Evolutionary conservation across 2,797 vertebrate species (phyloP), one percentile per base, ranked within the genome.

Genomic region (Martes flavigula): DNA sequence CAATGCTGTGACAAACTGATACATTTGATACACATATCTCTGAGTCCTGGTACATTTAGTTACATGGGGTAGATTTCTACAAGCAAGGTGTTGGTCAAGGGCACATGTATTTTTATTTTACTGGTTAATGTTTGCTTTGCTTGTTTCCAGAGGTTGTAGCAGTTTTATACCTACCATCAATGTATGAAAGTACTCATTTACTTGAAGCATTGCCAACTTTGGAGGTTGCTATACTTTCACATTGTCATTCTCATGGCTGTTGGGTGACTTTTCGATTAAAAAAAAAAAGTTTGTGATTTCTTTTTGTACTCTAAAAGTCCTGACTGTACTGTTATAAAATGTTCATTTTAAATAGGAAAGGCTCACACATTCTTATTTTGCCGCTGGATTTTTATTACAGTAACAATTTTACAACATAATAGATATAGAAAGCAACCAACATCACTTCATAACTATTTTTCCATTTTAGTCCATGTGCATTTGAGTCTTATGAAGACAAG

Each of bases 51-150:
- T 86, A 13, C 12, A 91, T 10, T 79, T 68, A 51, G 38, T 94
- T 87, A 66, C 32, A 54, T 30, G 25, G 40, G 21, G 64, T 23
- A 87, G 48, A 92, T 73, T 84, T 20, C 21, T 73, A 78, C 51
- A 92, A 40, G n/a, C 35, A 92, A 96, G 3, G 75, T 77, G 15
- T 15, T 32, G 30, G 43, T 78, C 25, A 89, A 87, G 35, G 14
- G 30, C 8, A n/a, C 3, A 58, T 79, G 21, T 14, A 79, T 91
- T 94, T 87, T 95, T 48, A 92, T 70, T 93, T 95, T 30, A 83
- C 25, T 9, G 51, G 62, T 73, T 87, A 81, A 60, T 73, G 11
- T 20, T 60, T 82, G 2, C 13, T 25, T 60, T 82, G 2, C 13
- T 95, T 58, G 30, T 75, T 92, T 82, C 58, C 40, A 81, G 88